phyloP scores from a whole-genome alignment of 2,888 invertebrate genomes.

The Macaria liturata region DNA sequence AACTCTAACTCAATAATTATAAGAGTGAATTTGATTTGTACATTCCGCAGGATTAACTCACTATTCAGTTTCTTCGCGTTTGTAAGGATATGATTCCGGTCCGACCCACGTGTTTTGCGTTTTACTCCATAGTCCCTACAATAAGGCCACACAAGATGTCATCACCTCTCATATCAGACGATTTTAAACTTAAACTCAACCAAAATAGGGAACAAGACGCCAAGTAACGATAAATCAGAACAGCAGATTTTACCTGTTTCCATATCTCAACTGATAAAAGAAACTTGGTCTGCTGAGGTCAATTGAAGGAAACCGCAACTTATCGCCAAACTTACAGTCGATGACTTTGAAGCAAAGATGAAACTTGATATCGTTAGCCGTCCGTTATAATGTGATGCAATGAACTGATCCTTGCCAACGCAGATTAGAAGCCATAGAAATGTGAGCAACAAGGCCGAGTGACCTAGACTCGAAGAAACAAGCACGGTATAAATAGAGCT shows the following conservation, averaged over 20 bases:
- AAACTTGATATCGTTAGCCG: slow-evolving; percentile 8
- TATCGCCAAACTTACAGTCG: slow-evolving; percentile 16
- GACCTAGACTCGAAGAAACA: slow-evolving; percentile 21
- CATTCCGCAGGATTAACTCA: no score
- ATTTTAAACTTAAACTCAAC: slow-evolving; percentile 10
- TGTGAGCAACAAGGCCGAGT: slow-evolving; percentile 17
- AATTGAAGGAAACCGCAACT: slow-evolving; percentile 20
- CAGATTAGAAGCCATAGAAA: slow-evolving; percentile 30
- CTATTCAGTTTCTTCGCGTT: slow-evolving; percentile 8
- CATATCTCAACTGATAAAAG: slow-evolving; percentile 12
- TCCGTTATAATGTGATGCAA: slow-evolving; percentile 21
- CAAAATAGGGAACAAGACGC: neutral
- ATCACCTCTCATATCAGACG: neutral
- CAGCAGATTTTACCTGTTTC: slow-evolving; percentile 12
- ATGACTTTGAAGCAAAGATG: slow-evolving; percentile 14
- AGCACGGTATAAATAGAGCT: slow-evolving; percentile 10
- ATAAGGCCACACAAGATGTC: slow-evolving; percentile 39
- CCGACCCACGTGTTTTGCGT: slow-evolving; percentile 54
- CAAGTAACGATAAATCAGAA: neutral
- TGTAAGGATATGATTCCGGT: slow-evolving; percentile 51
- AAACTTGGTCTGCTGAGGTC: slow-evolving; percentile 22
- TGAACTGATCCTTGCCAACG: slow-evolving; percentile 5
- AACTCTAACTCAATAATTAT: neutral
- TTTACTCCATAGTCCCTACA: slow-evolving; percentile 34
- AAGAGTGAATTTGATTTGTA: no score